Conservation (phyloP, 2,797 vertebrate genomes). For the Enteromius treurensis region DNA sequence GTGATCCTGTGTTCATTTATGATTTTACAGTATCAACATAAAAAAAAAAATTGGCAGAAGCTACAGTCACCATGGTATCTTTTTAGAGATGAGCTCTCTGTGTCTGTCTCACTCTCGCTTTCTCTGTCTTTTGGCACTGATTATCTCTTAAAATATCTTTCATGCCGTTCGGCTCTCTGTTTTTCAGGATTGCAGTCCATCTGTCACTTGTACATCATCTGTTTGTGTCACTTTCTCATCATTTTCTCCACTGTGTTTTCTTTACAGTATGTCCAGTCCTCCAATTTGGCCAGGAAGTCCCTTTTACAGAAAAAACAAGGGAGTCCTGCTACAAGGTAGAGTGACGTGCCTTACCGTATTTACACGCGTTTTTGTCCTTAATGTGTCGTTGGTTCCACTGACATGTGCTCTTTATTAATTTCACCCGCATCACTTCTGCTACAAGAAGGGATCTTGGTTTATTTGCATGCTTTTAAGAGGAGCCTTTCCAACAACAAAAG, state of each 20-base stretch:
- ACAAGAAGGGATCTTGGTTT: conserved; percentile 46
- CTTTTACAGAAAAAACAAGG: conserved; percentile 87
- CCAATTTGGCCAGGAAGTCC: conserved; percentile 88
- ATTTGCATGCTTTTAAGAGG: conserved; percentile 57
- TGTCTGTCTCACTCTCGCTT: background rate
- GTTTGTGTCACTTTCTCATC: conserved; percentile 36
- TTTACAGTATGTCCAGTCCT: conserved; percentile 85
- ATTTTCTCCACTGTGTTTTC: conserved; percentile 32
- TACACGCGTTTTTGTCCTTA: background rate
- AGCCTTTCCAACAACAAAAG: conserved; percentile 44
- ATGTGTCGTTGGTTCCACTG: conserved; percentile 19
- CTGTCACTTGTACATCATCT: conserved; percentile 2
- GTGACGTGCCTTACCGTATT: conserved; percentile 15
- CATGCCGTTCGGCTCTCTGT: background rate
- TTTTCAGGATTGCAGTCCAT: background rate
- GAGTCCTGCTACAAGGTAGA: conserved; percentile 88
- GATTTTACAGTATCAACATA: conserved; percentile 5
- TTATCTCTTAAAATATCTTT: conserved; percentile 16
- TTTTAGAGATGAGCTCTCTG: background rate
- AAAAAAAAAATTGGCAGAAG: background rate
- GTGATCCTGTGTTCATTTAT: background rate
- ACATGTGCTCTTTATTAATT: conserved; percentile 10
- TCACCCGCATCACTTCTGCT: conserved; percentile 43
- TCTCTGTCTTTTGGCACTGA: background rate
- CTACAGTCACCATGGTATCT: background rate